Base-by-base conservation (phyloP, 2,888 invertebrate species). In the Pandemis cinnamomeana region DNA sequence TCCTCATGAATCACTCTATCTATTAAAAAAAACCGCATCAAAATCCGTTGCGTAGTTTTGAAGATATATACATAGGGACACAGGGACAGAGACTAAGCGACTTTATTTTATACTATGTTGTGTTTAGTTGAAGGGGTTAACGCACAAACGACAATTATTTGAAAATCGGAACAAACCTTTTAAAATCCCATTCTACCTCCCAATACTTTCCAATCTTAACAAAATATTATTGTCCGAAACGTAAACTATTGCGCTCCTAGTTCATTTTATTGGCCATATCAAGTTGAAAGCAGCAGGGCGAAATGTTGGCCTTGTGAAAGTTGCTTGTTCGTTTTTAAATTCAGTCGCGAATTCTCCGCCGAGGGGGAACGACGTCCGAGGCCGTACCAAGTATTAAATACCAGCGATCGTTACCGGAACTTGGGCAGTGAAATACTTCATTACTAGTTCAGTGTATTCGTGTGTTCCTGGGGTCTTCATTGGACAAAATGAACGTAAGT, bases 401-500 rank as follows among this genome's bases (percentile, higher is more conserved):
- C 67, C 11, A 53, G 71, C 55, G 60, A 15, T 51, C 68, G 67
- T 13, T 44, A 64, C 64, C 61, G 67, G 53, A 67, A 64, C 60
- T 51, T 10, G 8, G 51, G 11, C 42, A 61, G 71, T 72, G 71
- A 72, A 66, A 61, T 67, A 72, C 27, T 60, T 61, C 51, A 46
- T 48, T 41, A 48, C 36, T 66, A 48, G 71, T 72, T 67, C 11
- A 60, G 71, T 72, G 71, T 36, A 46, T 51, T 72, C 51, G 10
- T 62, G 68, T 20, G 51, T 53, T 41, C 7, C 8, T 55, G 6
- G 46, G 72, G 15, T 15, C 51, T 46, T 20, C 10, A 27, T 42
- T 41, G 67, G 58, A 42, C 27, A 68, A 64, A 67, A 72, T 72
- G 72, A 72, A 72, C 27, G 72, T 72, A 68, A 72, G 72, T 72